Percentiles rank a stretch among this genome's conserved stretches.
Conservation (phyloP, 1,140 invertebrate genomes). For the Caenorhabditis latens region DNA sequence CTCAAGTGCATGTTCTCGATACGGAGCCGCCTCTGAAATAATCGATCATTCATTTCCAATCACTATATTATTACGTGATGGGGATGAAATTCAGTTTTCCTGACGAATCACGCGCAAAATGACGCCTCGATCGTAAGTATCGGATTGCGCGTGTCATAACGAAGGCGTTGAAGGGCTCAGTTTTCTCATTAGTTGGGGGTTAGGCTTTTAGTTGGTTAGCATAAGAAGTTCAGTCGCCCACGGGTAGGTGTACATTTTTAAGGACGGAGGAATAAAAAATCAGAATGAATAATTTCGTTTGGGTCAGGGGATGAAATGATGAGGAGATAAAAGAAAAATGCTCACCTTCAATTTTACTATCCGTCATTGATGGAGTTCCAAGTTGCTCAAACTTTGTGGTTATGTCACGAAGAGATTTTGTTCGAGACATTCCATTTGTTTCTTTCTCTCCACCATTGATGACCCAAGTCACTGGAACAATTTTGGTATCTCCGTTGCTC, state of each 20-base stretch:
- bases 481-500: constrained; percentile 23
- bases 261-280: too few relatives aligned
- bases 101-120: constrained; percentile 38
- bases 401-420: constrained; percentile 69
- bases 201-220: background rate
- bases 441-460: constrained; percentile 48
- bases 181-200: constrained; percentile 31
- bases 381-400: constrained; percentile 70
- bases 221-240: constrained; percentile 26
- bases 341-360: constrained; percentile 44
- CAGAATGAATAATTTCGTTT: background rate
- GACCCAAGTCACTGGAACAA: constrained; percentile 25
- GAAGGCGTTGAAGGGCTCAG: constrained; percentile 31
- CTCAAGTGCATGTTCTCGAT: constrained; percentile 23
- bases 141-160: constrained; percentile 47
- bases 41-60: background rate
- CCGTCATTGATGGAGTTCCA: background rate
- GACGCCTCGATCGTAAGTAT: constrained; percentile 29
- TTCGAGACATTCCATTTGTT: constrained; percentile 62
- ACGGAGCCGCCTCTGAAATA: constrained; percentile 37
- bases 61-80: constrained; percentile 11
- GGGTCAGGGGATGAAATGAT: background rate
- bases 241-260: background rate
- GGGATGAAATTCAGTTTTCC: background rate
- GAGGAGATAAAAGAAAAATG: background rate